Evolutionary conservation across 1,140 invertebrate genomes (phyloP).

Genomic region (Nomia melanderi): DNA sequence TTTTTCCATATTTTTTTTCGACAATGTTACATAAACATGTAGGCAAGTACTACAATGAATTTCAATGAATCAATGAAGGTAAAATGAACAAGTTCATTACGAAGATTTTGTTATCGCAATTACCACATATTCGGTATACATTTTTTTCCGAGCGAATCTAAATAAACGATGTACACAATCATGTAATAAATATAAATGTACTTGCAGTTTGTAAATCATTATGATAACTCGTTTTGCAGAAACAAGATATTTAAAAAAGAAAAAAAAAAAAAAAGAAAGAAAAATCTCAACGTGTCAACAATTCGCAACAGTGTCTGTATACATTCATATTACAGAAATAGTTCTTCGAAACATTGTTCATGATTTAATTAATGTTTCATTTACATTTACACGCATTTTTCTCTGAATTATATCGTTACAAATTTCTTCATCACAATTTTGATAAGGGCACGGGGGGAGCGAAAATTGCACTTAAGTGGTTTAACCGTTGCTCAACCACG

Average conservation of each 20-base stretch:
- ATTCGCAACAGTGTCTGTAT: slow-evolving; percentile 28
- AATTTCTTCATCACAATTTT: slow-evolving; percentile 33
- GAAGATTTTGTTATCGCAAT: slow-evolving; percentile 22
- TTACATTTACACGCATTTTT: slow-evolving; percentile 17
- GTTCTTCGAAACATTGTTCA: slow-evolving; percentile 1
- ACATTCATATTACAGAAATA: slow-evolving; percentile 6
- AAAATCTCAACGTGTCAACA: slow-evolving; percentile 30
- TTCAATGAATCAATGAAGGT: slow-evolving; percentile 2
- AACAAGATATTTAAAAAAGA: slow-evolving; percentile 18
- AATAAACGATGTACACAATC: slow-evolving; percentile 12
- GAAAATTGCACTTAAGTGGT: slow-evolving; percentile 53
- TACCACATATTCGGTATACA: neutral
- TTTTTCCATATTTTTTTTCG: neutral
- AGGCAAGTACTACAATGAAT: slow-evolving; percentile 28
- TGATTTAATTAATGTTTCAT: slow-evolving; percentile 21
- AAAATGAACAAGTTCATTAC: neutral
- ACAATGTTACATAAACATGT: slow-evolving; percentile 17
- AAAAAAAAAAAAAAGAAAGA: too few species aligned
- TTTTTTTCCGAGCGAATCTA: neutral
- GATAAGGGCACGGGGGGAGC: slow-evolving; percentile 1
- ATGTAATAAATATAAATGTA: slow-evolving; percentile 47
- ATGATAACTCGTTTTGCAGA: slow-evolving; percentile 14
- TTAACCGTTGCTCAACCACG: slow-evolving; percentile 12
- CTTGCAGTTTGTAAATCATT: slow-evolving; percentile 14
- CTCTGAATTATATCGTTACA: neutral